phyloP scores from a whole-genome alignment of 2,113 vertebrate genomes.

The Fulica atra region DNA sequence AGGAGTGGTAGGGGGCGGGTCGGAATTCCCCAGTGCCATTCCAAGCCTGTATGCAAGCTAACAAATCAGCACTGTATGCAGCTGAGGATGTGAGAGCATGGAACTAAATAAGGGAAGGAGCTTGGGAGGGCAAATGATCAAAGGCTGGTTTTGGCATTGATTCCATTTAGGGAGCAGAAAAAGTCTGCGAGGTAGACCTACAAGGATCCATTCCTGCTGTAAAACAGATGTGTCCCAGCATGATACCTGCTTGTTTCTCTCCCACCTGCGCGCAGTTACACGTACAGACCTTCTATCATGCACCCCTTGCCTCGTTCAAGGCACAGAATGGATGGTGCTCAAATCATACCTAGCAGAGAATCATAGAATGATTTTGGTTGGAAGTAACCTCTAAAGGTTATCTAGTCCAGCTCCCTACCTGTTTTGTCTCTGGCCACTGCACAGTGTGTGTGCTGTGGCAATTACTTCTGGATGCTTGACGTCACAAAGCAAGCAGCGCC shows the following conservation, averaged over 20 bases:
- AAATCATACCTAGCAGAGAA: no score
- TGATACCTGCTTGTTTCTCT: background rate
- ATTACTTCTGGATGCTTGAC: background rate
- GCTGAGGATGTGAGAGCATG: background rate
- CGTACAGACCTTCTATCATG: accelerated
- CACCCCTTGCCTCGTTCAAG: background rate
- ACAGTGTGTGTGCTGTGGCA: background rate
- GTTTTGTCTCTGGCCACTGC: background rate
- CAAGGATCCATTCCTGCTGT: background rate
- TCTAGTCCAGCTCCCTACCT: background rate
- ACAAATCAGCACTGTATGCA: background rate
- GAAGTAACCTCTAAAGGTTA: no score
- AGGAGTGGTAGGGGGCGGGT: no score
- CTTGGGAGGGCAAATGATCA: background rate
- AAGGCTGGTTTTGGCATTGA: background rate
- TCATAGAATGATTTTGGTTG: no score
- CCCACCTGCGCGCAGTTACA: accelerated
- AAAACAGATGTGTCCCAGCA: background rate
- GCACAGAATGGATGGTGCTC: background rate
- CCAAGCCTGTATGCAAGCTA: background rate
- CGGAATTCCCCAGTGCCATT: background rate
- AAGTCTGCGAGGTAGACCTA: background rate
- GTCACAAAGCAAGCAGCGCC: background rate
- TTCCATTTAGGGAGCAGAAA: background rate
- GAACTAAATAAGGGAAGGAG: background rate